A percentile compares a stretch with the other conserved stretches of the same genome.
These are phyloP conservation scores for Scaptomyza parva DNA, from an alignment of 2,888 invertebrate genomes.

Conservation along the genomic window DNA sequence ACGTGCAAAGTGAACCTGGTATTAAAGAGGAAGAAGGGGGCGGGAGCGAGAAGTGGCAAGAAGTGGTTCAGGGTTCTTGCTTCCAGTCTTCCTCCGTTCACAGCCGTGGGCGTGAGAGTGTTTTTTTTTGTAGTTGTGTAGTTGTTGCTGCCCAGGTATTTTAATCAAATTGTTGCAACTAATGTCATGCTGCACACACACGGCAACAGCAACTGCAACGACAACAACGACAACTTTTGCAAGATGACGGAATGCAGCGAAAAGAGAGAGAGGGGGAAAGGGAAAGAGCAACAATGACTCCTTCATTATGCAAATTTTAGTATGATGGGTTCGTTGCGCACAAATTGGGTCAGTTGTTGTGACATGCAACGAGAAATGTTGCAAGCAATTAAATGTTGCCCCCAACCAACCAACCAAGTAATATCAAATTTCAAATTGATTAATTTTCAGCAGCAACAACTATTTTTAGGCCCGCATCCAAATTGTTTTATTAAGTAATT, in stretches of 20 bases:
- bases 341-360: slow-evolving; percentile 67
- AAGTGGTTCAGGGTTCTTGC: slow-evolving; percentile 27
- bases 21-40: not conserved
- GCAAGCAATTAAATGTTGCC: slow-evolving; percentile 38
- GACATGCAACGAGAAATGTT: slow-evolving; percentile 44
- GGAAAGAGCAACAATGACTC: slow-evolving; percentile 12
- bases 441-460: not conserved
- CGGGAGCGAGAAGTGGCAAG: too few relatives aligned
- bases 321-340: slow-evolving; percentile 67
- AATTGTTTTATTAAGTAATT: slow-evolving; percentile 68
- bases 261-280: not conserved
- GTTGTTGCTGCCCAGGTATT: slow-evolving; percentile 11
- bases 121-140: slow-evolving; percentile 19
- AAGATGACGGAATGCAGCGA: slow-evolving; percentile 2
- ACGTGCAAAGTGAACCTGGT: slow-evolving; percentile 39
- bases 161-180: slow-evolving; percentile 66
- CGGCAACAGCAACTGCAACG: too few relatives aligned
- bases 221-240: not conserved
- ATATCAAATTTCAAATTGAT: not conserved
- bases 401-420: not conserved
- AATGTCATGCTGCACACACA: slow-evolving; percentile 63
- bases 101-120: slow-evolving; percentile 70
- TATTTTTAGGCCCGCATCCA: slow-evolving; percentile 28
- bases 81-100: slow-evolving; percentile 15
- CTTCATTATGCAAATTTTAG: slow-evolving; percentile 60